Conservation (phyloP, 2,888 invertebrate species). For the Drosophila recens region DNA sequence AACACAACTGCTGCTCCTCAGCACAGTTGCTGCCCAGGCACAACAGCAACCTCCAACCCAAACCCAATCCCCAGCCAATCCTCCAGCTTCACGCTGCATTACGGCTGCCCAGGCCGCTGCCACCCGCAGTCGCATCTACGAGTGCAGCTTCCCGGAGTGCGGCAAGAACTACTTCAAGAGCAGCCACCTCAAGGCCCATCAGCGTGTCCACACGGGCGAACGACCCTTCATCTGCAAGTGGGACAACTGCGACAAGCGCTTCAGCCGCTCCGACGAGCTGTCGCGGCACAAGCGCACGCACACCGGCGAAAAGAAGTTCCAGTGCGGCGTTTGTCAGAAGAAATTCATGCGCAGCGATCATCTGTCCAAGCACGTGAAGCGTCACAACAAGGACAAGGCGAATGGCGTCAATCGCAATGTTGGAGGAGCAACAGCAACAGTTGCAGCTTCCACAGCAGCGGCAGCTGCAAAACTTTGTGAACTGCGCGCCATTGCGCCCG, state of each 20-base stretch:
- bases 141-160: constrained; percentile 94
- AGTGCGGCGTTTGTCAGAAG: constrained; percentile 89
- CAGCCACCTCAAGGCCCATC: constrained; percentile 97
- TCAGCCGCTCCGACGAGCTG: constrained; percentile 96
- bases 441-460: constrained; percentile 13
- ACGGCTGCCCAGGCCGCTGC: constrained; percentile 82
- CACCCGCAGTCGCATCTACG: constrained; percentile 91
- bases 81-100: constrained; percentile 27
- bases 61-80: background rate
- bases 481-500: constrained; percentile 70
- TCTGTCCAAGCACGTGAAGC: constrained; percentile 95
- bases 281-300: constrained; percentile 96
- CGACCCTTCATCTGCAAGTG: constrained; percentile 95
- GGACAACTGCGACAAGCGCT: constrained; percentile 93
- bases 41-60: constrained; percentile 21
- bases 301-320: constrained; percentile 98
- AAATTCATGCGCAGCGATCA: constrained; percentile 95
- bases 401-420: constrained; percentile 79
- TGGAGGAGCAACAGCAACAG: constrained; percentile 22
- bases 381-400: constrained; percentile 90
- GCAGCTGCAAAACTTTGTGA: constrained; percentile 45
- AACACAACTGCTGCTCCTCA: constrained; percentile 51
- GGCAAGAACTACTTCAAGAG: constrained; percentile 98
- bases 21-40: constrained; percentile 55
- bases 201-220: constrained; percentile 96